Conservation (phyloP, 2,113 vertebrate species). For the Craseonycteris thonglongyai region DNA sequence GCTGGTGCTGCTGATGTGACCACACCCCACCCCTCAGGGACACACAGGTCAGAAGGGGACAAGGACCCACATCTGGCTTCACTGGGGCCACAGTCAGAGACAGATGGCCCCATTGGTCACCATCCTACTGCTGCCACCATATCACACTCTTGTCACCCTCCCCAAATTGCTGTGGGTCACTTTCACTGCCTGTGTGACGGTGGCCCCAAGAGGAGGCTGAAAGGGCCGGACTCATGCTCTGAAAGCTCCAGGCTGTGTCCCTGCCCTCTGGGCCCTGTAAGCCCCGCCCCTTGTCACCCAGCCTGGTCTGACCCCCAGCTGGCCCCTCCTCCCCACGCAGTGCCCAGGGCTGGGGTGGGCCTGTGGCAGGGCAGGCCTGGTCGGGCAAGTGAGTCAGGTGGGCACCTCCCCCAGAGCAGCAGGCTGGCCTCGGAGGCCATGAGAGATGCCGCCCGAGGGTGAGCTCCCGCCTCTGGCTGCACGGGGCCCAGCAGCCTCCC, state of each 20-base stretch:
- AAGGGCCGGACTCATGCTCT: accelerated
- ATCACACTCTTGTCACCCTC: accelerated
- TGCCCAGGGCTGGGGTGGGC: background rate
- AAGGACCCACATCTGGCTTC: background rate
- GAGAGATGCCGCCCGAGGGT: background rate
- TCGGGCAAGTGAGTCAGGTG: background rate
- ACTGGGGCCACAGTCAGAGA: background rate
- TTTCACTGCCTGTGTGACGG: accelerated
- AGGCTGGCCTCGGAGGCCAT: background rate
- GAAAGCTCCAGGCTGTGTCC: accelerated
- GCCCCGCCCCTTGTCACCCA: accelerated
- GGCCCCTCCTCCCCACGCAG: accelerated
- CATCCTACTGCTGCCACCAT: background rate
- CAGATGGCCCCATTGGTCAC: accelerated
- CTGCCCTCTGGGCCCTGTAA: accelerated
- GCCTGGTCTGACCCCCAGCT: background rate
- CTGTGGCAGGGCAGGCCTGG: background rate
- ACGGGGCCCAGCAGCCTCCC: accelerated
- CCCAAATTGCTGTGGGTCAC: accelerated
- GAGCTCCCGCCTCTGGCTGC: accelerated
- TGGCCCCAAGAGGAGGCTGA: accelerated
- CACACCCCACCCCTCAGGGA: background rate
- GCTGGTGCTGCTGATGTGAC: background rate
- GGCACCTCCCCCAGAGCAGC: background rate
- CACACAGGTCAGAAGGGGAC: background rate